Evolutionary conservation across 2,888 invertebrate genomes (phyloP).

Genomic region (Pammene aurita): DNA sequence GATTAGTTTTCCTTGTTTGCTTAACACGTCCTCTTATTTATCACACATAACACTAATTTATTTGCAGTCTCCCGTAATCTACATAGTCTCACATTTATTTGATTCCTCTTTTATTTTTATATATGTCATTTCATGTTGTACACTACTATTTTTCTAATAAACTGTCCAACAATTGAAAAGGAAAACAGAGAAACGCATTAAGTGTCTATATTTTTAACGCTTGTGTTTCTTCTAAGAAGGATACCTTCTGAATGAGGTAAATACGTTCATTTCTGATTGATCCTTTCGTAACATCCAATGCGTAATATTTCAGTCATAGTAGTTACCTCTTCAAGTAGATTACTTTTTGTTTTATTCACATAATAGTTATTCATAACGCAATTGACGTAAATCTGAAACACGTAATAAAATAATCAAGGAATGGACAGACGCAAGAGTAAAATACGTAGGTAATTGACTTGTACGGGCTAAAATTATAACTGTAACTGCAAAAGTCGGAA

Average conservation of each 20-base stretch:
- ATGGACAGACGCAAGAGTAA: too few species aligned
- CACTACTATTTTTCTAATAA: background rate
- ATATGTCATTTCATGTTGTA: background rate
- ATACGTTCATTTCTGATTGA: background rate
- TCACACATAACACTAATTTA: background rate
- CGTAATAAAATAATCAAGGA: too few species aligned
- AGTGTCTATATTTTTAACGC: too few species aligned
- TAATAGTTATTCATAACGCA: background rate
- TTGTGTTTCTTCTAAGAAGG: conserved; percentile 1
- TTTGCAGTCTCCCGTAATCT: background rate
- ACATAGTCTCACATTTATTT: background rate
- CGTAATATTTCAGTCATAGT: conserved; percentile 12
- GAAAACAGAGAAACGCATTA: background rate
- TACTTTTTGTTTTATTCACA: background rate
- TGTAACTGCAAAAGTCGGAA: too few species aligned
- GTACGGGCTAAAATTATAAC: too few species aligned
- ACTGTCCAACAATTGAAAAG: background rate
- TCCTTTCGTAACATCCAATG: conserved; percentile 7
- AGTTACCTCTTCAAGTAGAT: too few species aligned
- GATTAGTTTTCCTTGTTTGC: conserved; percentile 2
- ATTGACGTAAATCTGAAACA: background rate
- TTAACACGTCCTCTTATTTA: background rate
- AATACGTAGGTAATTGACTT: too few species aligned
- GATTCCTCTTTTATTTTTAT: background rate
- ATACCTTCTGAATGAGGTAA: conserved; percentile 19